phyloP scores from a whole-genome alignment of 2,888 invertebrate species.

The Drosophila meridiana region DNA sequence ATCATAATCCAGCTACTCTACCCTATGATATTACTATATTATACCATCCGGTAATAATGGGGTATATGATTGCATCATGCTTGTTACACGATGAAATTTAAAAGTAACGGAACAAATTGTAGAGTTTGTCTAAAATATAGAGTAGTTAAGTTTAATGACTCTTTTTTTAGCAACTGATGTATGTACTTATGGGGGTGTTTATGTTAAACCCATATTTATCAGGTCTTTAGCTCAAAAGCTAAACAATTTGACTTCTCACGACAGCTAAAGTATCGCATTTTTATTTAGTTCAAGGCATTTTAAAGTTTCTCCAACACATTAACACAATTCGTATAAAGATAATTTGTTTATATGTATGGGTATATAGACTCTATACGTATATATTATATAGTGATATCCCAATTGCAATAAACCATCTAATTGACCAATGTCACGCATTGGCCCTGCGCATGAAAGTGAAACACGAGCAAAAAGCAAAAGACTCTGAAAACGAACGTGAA shows the following conservation, averaged over 20 bases:
- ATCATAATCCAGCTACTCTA: not conserved
- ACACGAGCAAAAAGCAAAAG: constrained; percentile 59
- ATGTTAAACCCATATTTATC: not conserved
- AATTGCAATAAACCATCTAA: constrained; percentile 38
- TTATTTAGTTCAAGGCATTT: not conserved
- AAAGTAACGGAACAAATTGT: not conserved
- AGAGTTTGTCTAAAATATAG: not conserved
- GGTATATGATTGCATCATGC: not conserved
- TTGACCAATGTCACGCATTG: constrained; percentile 60
- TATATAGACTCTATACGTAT: too few species aligned
- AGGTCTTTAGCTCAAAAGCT: not conserved
- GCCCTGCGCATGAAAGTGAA: constrained; percentile 55
- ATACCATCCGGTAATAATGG: not conserved
- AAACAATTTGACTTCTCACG: constrained; percentile 2
- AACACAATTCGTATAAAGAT: constrained; percentile 13
- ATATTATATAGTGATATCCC: constrained; percentile 6
- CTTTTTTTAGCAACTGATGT: not conserved
- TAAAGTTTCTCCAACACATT: constrained; percentile 33
- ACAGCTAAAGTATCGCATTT: not conserved
- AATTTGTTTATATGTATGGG: not conserved
- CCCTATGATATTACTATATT: not conserved
- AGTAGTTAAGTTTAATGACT: not conserved
- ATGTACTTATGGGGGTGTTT: constrained; percentile 1
- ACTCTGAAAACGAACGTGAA: constrained; percentile 74
- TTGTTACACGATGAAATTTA: not conserved